These are phyloP conservation scores for Opisthocomus hoazin DNA, from an alignment of 2,113 vertebrate species.

Conservation along the genomic window DNA sequence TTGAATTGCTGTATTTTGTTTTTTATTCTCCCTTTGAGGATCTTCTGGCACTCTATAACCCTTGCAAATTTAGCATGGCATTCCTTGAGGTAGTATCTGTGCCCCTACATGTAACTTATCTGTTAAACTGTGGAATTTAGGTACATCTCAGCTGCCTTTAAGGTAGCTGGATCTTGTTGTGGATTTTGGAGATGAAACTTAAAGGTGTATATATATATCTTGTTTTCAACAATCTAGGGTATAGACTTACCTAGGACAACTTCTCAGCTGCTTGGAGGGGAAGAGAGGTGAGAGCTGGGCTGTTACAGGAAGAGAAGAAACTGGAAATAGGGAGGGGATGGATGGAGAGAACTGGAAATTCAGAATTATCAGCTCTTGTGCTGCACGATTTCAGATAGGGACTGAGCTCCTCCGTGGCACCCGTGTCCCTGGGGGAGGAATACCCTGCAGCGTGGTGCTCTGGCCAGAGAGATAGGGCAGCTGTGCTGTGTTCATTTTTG, in stretches of 20 bases:
- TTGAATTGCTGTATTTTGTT: neutral
- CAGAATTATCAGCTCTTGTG: neutral
- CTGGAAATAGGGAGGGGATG: neutral
- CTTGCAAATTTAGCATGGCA: neutral
- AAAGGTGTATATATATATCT: neutral
- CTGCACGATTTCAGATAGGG: rapidly evolving
- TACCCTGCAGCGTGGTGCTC: neutral
- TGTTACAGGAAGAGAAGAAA: neutral
- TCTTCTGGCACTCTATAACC: neutral
- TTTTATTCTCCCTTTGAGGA: neutral
- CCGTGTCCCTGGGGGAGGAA: rapidly evolving
- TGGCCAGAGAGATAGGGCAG: neutral
- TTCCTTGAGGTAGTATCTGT: neutral
- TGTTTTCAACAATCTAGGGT: neutral
- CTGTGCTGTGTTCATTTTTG: neutral
- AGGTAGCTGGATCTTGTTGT: neutral
- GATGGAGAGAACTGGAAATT: neutral
- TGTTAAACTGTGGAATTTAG: neutral
- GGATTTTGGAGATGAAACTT: neutral
- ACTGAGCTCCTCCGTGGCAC: rapidly evolving
- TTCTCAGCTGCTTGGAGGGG: neutral
- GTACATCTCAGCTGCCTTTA: neutral
- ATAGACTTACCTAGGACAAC: neutral
- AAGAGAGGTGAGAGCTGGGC: neutral
- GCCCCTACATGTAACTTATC: rapidly evolving